Base-by-base conservation (phyloP, 2,113 vertebrate species). In the Rhabdornis inornatus region DNA sequence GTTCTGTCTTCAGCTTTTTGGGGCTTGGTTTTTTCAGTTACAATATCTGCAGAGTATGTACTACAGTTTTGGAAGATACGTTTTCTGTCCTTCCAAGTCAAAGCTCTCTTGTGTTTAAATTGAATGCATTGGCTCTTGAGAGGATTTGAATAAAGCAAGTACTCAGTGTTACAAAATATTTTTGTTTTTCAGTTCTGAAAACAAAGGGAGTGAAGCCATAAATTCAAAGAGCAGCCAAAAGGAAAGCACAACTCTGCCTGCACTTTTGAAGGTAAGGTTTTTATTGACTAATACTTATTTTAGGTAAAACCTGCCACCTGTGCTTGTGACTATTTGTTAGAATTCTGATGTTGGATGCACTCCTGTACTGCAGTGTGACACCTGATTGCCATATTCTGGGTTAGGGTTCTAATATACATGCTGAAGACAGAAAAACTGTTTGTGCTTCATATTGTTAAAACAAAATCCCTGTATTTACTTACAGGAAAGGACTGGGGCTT, bases 161-260 rank as follows among this genome's bases (percentile, higher is more conserved):
- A 47, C 91, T 95, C 21, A 80, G 44, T 7, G 1, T 92, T 72
- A 31, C 52, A 78, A 82, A 91, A 70, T 83, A 57, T 92, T 94
- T 96, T 97, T 98, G 47, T 97, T 96, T 98, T 98, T 92, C 97
- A 98, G 98, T 96, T 95, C 95, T 96, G 97, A 97, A 97, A 97
- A 94, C 94, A 97, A 98, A 69, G 97, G 97, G 96, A 97, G 77
- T 25, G 96, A 98, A 81, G 78, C 93, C 77, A 50, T 92, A 90
- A 93, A 53, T 79, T 68, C 75, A 44, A 92, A 94, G 93, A 95
- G 49, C 92, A 96, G 96, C 87, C 97, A 97, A 94, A 97, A 97
- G 72, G 97, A 97, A 97, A 98, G 87, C 84, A 71, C 83, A 52
- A 94, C 95, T 96, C 96, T 95, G 60, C 93, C 97, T 94, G 92